Percentiles rank a stretch among this genome's conserved stretches.
These are phyloP conservation scores for Typhlichthys eigenmanni DNA, from an alignment of 2,797 vertebrate species.

Conservation along the genomic window DNA sequence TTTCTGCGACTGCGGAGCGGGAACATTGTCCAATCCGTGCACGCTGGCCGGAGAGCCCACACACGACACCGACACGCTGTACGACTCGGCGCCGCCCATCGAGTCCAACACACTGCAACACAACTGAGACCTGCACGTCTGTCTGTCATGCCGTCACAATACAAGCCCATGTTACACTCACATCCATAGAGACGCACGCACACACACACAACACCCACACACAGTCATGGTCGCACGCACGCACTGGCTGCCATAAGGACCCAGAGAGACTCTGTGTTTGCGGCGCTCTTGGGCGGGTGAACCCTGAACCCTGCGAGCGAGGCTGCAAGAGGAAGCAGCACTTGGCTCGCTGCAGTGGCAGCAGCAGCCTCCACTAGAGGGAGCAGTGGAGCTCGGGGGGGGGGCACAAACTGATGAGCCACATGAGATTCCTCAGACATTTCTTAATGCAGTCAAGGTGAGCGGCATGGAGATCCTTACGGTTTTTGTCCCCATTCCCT, in stretches of 20 bases:
- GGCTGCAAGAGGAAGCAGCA: slow-evolving; percentile 61
- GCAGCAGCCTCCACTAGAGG: slow-evolving; percentile 55
- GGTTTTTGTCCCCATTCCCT: not conserved
- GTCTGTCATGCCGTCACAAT: slow-evolving; percentile 41
- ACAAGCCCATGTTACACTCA: slow-evolving; percentile 65
- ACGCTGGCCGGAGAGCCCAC: slow-evolving; percentile 98
- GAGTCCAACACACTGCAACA: slow-evolving; percentile 99
- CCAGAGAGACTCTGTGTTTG: slow-evolving; percentile 70
- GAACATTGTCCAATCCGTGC: slow-evolving; percentile 98
- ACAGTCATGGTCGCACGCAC: slow-evolving; percentile 5
- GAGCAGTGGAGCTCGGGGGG: slow-evolving; percentile 51
- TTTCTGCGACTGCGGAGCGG: slow-evolving; percentile 99
- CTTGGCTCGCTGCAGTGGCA: slow-evolving; percentile 39
- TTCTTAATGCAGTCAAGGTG: slow-evolving; percentile 58
- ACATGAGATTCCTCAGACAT: slow-evolving; percentile 70
- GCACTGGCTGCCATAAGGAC: slow-evolving; percentile 61
- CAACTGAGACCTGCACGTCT: slow-evolving; percentile 84
- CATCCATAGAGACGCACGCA: slow-evolving; percentile 10
- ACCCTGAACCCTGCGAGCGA: slow-evolving; percentile 21
- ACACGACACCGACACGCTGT: slow-evolving; percentile 99
- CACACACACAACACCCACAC: slow-evolving; percentile 6
- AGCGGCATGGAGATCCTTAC: slow-evolving; percentile 2
- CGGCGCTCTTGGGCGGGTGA: slow-evolving; percentile 63
- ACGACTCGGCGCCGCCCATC: slow-evolving; percentile 99
- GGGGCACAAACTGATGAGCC: slow-evolving; percentile 38